Percentiles rank a stretch among this genome's conserved stretches.
These are phyloP conservation scores for Ciconia boyciana DNA, from an alignment of 2,113 vertebrate species.

Conservation along the genomic window DNA sequence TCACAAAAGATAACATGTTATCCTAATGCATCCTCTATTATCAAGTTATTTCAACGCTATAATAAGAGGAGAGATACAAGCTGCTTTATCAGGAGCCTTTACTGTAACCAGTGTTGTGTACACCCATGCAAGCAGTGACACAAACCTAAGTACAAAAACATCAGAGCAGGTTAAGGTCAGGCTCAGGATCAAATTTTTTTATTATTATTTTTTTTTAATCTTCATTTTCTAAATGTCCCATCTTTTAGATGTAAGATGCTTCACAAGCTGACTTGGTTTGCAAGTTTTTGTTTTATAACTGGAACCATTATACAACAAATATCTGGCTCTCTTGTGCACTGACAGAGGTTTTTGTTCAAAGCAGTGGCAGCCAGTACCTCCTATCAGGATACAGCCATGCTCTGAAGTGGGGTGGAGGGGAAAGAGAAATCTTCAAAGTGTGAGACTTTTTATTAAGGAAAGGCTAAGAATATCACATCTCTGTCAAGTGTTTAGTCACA, in stretches of 20 bases:
- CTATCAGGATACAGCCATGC: background rate
- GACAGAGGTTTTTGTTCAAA: background rate
- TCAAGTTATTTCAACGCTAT: background rate
- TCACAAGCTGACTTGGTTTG: background rate
- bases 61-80: constrained; percentile 21
- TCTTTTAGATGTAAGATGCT: background rate
- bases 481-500: constrained; percentile 59
- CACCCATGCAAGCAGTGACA: background rate
- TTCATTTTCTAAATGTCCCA: background rate
- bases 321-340: background rate
- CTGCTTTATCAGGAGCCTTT: background rate
- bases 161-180: background rate
- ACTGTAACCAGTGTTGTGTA: background rate
- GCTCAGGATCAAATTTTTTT: background rate
- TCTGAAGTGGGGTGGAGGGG: constrained; percentile 2
- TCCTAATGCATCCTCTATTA: constrained; percentile 19
- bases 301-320: background rate
- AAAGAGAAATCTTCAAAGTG: constrained; percentile 30
- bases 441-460: constrained; percentile 48
- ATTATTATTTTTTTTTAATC: background rate
- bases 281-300: background rate
- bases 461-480: constrained; percentile 54
- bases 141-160: background rate
- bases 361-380: background rate
- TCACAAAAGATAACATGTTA: background rate